Conservation (phyloP, 92 coral and sea anemone genomes). For the Heliopora coerulea region DNA sequence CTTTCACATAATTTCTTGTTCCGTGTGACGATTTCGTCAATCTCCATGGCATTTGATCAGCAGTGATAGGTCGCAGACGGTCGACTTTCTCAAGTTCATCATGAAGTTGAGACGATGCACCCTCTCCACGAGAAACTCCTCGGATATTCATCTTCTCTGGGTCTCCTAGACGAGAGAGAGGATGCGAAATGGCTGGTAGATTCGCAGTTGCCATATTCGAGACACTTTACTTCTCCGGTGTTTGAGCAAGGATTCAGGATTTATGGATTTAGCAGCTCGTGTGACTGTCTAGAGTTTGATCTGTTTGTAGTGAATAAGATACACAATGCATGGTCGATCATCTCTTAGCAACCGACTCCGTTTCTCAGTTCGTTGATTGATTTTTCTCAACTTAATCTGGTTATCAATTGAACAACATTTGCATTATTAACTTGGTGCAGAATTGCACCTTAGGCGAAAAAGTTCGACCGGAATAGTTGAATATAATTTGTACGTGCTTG, state of each 20-base stretch:
- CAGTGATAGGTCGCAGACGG: constrained; percentile 87
- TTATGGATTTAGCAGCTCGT: background rate
- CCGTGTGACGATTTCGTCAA: constrained; percentile 77
- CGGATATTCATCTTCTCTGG: constrained; percentile 76
- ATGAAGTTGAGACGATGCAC: constrained; percentile 74
- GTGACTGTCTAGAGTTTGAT: background rate
- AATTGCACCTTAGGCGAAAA: too few species aligned
- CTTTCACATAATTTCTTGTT: constrained; percentile 46
- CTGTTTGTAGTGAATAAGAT: constrained; percentile 12
- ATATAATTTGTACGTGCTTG: too few species aligned
- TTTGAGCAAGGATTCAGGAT: background rate
- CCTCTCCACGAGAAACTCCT: constrained; percentile 78
- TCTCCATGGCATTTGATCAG: constrained; percentile 97
- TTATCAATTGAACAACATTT: too few species aligned
- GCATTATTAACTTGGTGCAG: too few species aligned
- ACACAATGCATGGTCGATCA: constrained; percentile 9
- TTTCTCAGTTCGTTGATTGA: constrained; percentile 1
- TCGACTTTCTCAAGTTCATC: constrained; percentile 68
- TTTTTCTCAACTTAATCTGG: too few species aligned
- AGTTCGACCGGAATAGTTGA: too few species aligned
- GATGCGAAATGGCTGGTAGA: constrained; percentile 85
- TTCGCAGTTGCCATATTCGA: constrained; percentile 83
- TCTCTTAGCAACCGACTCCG: constrained; percentile 31
- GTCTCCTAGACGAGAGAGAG: constrained; percentile 74
- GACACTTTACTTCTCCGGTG: background rate